Evolutionary conservation across 2,888 invertebrate species (phyloP).

Genomic region (Psylliodes chrysocephalus): DNA sequence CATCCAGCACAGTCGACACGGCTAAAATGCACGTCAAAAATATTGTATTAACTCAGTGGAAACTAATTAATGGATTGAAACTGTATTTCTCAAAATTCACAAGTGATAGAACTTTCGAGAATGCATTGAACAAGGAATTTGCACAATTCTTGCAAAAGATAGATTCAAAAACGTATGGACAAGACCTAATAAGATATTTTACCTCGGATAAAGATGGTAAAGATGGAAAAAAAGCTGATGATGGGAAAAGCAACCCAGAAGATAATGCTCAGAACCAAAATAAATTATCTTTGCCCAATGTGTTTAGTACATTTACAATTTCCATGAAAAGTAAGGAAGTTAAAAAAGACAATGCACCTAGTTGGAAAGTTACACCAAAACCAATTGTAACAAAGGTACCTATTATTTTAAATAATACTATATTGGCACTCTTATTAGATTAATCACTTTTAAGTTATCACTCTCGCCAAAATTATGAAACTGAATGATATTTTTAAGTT

Average conservation of each 20-base stretch:
- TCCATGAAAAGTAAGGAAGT: conserved; percentile 57
- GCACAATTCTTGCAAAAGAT: conserved; percentile 66
- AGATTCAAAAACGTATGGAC: conserved; percentile 60
- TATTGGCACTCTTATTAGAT: no score
- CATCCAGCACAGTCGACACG: conserved; percentile 50
- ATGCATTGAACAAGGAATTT: conserved; percentile 66
- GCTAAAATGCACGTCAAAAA: conserved; percentile 59
- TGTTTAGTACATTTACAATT: conserved; percentile 62
- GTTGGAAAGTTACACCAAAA: conserved; percentile 63
- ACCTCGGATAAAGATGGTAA: conserved; percentile 43
- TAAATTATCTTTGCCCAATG: conserved; percentile 56
- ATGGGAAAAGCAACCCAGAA: conserved; percentile 32
- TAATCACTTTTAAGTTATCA: no score
- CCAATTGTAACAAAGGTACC: conserved; percentile 44
- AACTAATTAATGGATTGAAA: conserved; percentile 64
- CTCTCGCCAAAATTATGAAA: neutral
- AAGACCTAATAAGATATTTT: conserved; percentile 54
- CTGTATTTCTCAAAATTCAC: conserved; percentile 64
- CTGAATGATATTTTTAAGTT: no score
- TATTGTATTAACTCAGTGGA: conserved; percentile 63
- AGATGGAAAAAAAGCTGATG: neutral
- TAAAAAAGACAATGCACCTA: conserved; percentile 59
- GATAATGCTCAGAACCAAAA: conserved; percentile 25
- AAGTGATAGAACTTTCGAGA: conserved; percentile 63
- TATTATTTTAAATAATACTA: no score